Conservation (phyloP, 2,113 vertebrate genomes). For the Vulpes lagopus region DNA sequence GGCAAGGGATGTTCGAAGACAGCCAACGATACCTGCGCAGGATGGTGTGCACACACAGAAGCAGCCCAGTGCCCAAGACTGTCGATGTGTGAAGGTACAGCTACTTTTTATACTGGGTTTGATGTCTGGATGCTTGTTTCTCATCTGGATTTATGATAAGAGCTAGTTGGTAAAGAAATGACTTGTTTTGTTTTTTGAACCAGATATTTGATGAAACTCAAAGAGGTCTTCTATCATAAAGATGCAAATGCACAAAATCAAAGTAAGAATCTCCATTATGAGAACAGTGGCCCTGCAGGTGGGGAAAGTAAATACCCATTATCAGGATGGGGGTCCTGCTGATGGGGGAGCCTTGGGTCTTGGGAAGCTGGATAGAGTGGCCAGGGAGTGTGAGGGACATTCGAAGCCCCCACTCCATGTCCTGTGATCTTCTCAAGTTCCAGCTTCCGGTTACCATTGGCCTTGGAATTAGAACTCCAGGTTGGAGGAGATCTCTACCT, state of each 20-base stretch:
- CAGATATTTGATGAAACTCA: conserved; percentile 15
- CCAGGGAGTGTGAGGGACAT: background rate
- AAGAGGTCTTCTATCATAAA: background rate
- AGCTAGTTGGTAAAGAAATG: background rate
- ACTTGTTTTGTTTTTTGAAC: background rate
- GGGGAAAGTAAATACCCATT: background rate
- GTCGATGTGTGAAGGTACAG: background rate
- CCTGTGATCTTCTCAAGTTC: background rate
- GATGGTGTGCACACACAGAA: fast-evolving
- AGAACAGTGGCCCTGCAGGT: background rate
- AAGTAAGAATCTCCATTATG: background rate
- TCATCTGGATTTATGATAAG: background rate
- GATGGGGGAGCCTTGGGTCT: background rate
- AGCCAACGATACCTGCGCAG: background rate
- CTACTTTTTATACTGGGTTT: background rate
- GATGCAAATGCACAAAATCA: background rate
- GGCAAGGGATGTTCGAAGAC: background rate
- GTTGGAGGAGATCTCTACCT: background rate
- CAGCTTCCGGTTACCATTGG: background rate
- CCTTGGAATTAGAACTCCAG: background rate
- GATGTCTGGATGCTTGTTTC: background rate
- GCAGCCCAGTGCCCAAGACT: background rate
- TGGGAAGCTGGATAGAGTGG: background rate
- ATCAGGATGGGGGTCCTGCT: background rate
- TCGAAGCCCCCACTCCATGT: background rate